Evolutionary conservation across 2,113 vertebrate genomes (phyloP).

Genomic region (Paraplagusia blochii): DNA sequence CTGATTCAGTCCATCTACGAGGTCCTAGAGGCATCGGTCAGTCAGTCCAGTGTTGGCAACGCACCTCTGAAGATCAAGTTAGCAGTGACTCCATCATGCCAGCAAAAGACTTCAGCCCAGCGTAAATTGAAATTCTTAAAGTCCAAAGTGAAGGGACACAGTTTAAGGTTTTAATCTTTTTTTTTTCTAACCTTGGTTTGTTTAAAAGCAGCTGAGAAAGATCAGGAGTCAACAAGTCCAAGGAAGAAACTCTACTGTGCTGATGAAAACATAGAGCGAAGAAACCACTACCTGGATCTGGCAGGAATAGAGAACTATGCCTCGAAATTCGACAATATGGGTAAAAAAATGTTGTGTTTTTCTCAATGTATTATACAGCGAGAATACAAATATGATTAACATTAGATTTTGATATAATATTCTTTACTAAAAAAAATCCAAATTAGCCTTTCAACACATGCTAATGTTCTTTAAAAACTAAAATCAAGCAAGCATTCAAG

Average conservation of each 20-base stretch:
- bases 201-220: conserved; percentile 22
- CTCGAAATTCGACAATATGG: conserved; percentile 83
- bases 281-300: conserved; percentile 94
- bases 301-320: conserved; percentile 92
- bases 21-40: conserved; percentile 85
- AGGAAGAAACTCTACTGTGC: conserved; percentile 73
- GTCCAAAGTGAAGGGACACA: neutral
- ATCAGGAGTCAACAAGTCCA: conserved; percentile 17
- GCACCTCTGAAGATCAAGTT: conserved; percentile 87
- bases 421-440: too few species aligned
- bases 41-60: conserved; percentile 76
- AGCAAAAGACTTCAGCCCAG: conserved; percentile 48
- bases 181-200: neutral
- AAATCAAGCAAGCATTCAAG: too few species aligned
- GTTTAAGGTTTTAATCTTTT: neutral
- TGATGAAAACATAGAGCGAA: conserved; percentile 91
- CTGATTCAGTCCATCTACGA: conserved; percentile 89
- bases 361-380: too few species aligned
- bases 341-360: conserved; percentile 69
- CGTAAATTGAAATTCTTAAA: conserved; percentile 59
- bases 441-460: too few species aligned
- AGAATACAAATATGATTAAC: too few species aligned
- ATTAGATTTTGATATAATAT: too few species aligned
- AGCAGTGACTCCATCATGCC: conserved; percentile 80
- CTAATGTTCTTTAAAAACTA: too few species aligned